Percentiles rank a stretch among this genome's conserved stretches.
phyloP scores from a whole-genome alignment of 2,113 vertebrate species.

The Ctenomys sociabilis region DNA sequence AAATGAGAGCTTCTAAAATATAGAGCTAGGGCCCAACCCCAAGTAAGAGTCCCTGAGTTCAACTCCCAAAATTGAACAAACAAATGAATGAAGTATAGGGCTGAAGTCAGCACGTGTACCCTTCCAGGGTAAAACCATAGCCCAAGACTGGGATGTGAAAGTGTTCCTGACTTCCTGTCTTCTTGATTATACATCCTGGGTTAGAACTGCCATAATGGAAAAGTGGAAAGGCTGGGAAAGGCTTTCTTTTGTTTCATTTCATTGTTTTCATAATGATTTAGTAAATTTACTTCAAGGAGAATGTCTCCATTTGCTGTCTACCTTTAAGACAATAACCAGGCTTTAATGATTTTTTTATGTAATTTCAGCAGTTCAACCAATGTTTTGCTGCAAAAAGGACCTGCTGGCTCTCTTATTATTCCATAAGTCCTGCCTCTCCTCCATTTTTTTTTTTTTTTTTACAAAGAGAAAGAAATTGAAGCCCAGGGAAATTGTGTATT shows the following conservation, averaged over 20 bases:
- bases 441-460: not conserved
- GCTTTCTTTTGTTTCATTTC: not conserved
- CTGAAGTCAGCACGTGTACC: not conserved
- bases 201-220: not conserved
- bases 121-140: not conserved
- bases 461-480: constrained; percentile 51
- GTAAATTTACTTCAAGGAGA: constrained; percentile 10
- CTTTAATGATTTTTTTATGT: not conserved
- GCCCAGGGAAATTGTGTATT: constrained; percentile 5
- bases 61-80: not conserved
- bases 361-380: not conserved
- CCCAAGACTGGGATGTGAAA: not conserved
- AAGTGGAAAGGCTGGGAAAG: not conserved
- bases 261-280: not conserved
- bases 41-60: not conserved
- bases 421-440: not conserved
- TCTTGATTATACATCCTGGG: not conserved
- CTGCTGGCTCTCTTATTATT: not conserved
- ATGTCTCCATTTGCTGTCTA: not conserved
- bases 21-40: no score
- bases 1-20: not conserved
- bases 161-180: not conserved
- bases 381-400: constrained; percentile 7
- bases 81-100: not conserved
- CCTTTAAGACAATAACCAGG: constrained; percentile 5